Conservation (phyloP, 92 coral and sea anemone genomes). For the Ricordea florida region DNA sequence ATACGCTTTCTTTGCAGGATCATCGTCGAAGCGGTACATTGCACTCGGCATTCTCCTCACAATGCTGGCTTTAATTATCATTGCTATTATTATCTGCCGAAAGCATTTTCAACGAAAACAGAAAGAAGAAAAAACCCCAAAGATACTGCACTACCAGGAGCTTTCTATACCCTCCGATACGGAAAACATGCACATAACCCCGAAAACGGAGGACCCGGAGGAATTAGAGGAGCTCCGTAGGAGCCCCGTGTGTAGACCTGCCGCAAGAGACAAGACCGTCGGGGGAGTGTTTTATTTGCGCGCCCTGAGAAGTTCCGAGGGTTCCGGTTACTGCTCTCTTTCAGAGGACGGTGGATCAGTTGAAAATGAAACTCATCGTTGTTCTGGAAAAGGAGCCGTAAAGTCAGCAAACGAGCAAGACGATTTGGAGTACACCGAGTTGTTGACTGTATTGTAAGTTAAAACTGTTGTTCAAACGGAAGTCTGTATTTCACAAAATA, state of each 20-base stretch:
- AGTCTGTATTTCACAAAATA: too few relatives aligned
- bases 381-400: not conserved
- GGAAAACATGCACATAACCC: not conserved
- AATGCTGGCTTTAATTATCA: conserved; percentile 1
- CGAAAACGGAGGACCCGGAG: not conserved
- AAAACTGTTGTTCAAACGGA: too few relatives aligned
- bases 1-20: not conserved
- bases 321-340: conserved; percentile 3
- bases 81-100: conserved; percentile 19
- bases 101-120: conserved; percentile 9
- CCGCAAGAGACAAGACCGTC: not conserved
- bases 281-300: not conserved
- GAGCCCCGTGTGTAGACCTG: not conserved
- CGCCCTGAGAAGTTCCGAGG: conserved; percentile 11
- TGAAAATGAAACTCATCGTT: not conserved
- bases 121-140: not conserved
- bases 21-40: conserved; percentile 13
- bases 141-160: conserved; percentile 33
- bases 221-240: not conserved
- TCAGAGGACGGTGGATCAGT: conserved; percentile 2
- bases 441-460: conserved; percentile 1
- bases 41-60: conserved; percentile 8
- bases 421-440: conserved; percentile 14
- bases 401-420: conserved; percentile 5
- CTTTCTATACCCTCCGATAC: not conserved